Conservation (phyloP, 2,888 invertebrate genomes). For the Epistrophe grossulariae region DNA sequence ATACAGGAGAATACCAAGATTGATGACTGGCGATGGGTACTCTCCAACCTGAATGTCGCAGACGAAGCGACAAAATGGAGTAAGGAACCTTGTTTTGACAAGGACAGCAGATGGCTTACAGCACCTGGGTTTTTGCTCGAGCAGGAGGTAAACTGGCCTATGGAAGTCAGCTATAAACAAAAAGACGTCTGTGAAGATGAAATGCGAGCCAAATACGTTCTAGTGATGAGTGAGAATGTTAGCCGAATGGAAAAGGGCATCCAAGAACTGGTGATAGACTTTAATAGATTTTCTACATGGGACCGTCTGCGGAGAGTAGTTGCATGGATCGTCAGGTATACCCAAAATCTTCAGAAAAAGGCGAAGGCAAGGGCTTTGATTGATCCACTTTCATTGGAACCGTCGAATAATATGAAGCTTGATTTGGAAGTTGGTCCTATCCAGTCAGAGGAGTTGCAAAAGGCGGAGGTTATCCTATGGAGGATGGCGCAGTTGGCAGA, state of each 20-base stretch:
- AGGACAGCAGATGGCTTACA: not conserved
- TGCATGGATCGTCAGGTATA: constrained; percentile 17
- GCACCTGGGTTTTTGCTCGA: constrained; percentile 52
- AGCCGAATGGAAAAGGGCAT: constrained; percentile 11
- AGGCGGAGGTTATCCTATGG: constrained; percentile 17
- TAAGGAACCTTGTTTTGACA: not conserved
- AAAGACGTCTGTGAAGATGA: constrained; percentile 53
- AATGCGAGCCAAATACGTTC: constrained; percentile 14
- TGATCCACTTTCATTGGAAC: not conserved
- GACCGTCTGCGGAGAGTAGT: constrained; percentile 18
- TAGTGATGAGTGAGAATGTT: constrained; percentile 4
- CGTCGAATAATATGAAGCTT: no score
- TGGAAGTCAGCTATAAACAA: constrained; percentile 15
- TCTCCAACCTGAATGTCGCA: not conserved
- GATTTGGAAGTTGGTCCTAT: not conserved
- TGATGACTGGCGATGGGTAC: not conserved
- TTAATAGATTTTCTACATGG: constrained; percentile 20
- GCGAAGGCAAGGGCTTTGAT: not conserved
- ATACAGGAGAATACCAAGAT: not conserved
- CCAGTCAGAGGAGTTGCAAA: constrained; percentile 18
- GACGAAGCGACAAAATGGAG: constrained; percentile 52
- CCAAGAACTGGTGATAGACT: not conserved
- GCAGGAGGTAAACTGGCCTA: constrained; percentile 48
- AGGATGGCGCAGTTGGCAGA: constrained; percentile 14
- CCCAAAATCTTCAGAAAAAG: constrained; percentile 1